A percentile compares a stretch with the other conserved stretches of the same genome.
Conservation (phyloP, 2,113 vertebrate genomes). For the Pelvicachromis taeniatus region DNA sequence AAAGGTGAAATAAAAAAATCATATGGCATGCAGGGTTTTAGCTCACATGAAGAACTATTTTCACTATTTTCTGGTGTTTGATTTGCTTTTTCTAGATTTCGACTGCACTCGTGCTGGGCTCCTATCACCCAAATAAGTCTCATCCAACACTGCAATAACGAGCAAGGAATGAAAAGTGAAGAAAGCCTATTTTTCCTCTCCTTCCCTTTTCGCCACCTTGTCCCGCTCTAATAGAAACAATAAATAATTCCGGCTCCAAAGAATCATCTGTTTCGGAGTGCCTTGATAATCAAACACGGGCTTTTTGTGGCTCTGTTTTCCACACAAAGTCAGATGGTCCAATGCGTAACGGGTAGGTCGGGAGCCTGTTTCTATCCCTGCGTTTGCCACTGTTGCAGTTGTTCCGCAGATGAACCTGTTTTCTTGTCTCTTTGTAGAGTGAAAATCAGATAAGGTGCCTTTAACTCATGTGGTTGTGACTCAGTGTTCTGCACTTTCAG, state of each 20-base stretch:
- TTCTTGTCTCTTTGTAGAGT: background rate
- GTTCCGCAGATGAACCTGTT: background rate
- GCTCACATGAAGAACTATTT: background rate
- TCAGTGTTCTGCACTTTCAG: background rate
- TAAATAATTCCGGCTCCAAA: slow-evolving; percentile 29
- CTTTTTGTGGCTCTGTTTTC: background rate
- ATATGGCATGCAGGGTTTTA: background rate
- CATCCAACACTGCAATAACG: background rate
- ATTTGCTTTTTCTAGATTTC: background rate
- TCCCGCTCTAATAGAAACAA: slow-evolving; percentile 15
- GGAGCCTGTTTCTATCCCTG: background rate
- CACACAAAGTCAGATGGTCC: slow-evolving; percentile 14
- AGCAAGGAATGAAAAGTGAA: slow-evolving; percentile 6
- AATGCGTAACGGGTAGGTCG: background rate
- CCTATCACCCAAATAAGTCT: background rate
- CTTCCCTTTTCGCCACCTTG: background rate
- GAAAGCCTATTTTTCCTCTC: background rate
- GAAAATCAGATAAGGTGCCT: background rate
- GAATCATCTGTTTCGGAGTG: slow-evolving; percentile 13
- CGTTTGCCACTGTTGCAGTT: background rate
- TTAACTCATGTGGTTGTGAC: background rate
- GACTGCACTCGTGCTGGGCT: background rate
- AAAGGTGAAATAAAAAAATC: background rate
- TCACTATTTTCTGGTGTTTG: background rate
- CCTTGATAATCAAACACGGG: background rate